phyloP scores from a whole-genome alignment of 2,113 vertebrate species.

The Potamarius usumacintae region DNA sequence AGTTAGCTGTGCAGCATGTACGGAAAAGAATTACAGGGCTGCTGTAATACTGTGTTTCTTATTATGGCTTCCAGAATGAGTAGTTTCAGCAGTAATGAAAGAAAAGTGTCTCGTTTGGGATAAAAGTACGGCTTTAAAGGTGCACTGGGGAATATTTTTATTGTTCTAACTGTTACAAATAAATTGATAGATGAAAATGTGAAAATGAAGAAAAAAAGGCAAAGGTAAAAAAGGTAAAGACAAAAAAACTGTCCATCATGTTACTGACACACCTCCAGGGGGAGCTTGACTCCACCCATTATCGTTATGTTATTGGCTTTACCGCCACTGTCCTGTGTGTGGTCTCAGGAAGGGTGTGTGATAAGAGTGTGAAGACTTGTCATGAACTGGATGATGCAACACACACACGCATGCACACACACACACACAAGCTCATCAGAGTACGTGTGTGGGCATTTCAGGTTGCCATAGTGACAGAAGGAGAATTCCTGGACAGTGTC shows the following conservation, averaged over 20 bases:
- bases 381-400: background rate
- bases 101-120: background rate
- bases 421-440: background rate
- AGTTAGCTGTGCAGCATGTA: background rate
- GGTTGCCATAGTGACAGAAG: constrained; percentile 7
- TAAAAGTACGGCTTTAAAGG: background rate
- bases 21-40: background rate
- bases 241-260: background rate
- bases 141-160: background rate
- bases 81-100: background rate
- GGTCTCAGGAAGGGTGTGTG: background rate
- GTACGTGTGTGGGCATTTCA: constrained; percentile 20
- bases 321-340: background rate
- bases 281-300: background rate
- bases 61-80: background rate
- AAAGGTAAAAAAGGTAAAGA: background rate
- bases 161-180: background rate
- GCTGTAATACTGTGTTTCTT: background rate
- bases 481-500: constrained; percentile 13
- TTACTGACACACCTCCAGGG: background rate
- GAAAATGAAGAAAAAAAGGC: background rate
- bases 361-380: background rate
- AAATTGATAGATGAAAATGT: background rate
- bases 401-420: constrained; percentile 1
- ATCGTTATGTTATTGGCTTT: no score